Evolutionary conservation across 2,888 invertebrate genomes (phyloP).

Genomic region (Tortrix viridana): DNA sequence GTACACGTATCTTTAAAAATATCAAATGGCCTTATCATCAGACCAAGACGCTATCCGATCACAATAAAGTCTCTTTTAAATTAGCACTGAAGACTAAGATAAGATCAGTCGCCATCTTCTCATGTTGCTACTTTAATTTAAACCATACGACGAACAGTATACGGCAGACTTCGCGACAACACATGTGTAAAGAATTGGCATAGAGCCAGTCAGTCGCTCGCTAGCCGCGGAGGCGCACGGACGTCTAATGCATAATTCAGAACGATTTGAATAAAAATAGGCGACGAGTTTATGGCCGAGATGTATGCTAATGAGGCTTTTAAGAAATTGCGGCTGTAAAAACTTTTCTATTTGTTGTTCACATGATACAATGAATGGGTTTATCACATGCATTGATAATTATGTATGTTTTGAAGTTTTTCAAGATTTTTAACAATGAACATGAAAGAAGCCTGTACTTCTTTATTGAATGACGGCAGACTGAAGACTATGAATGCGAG

Average conservation of each 20-base stretch:
- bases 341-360: conserved; percentile 1
- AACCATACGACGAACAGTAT: too few species aligned
- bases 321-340: conserved; percentile 12
- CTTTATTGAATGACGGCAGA: too few species aligned
- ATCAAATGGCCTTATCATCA: neutral
- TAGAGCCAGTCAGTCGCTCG: conserved; percentile 38
- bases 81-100: too few species aligned
- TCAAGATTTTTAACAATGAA: too few species aligned
- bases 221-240: conserved; percentile 27
- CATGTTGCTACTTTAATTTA: too few species aligned
- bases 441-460: too few species aligned
- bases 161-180: neutral
- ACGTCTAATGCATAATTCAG: conserved; percentile 37
- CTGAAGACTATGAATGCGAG: too few species aligned
- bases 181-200: conserved; percentile 32
- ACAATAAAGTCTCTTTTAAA: too few species aligned
- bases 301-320: conserved; percentile 25
- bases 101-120: too few species aligned
- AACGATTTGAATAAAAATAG: conserved; percentile 39
- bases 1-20: neutral
- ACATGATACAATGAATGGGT: neutral
- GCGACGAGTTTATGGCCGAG: conserved; percentile 9
- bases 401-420: too few species aligned
- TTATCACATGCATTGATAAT: too few species aligned
- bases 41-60: too few species aligned